These are phyloP conservation scores for Erpobdella octoculata DNA, from an alignment of 2,888 invertebrate species.

Conservation along the genomic window DNA sequence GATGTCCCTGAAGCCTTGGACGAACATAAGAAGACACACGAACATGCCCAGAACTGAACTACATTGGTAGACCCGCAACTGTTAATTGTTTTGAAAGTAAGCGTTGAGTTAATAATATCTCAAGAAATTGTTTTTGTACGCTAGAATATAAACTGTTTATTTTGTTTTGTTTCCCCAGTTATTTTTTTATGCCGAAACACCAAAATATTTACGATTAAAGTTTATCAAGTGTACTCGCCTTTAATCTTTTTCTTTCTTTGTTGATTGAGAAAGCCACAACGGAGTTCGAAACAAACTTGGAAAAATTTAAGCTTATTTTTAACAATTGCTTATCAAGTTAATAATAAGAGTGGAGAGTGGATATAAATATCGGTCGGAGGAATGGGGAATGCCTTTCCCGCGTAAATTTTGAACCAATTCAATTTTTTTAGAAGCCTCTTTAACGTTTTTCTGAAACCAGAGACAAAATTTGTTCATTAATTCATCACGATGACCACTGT, in stretches of 20 bases:
- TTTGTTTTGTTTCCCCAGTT: too few species aligned
- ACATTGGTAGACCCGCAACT: conserved; percentile 5
- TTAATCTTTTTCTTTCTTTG: neutral
- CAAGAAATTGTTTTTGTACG: neutral
- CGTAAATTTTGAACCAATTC: neutral
- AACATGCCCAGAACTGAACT: neutral
- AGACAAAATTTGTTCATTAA: neutral
- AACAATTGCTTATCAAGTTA: neutral
- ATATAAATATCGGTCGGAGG: neutral
- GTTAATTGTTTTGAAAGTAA: neutral
- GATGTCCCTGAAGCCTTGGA: neutral
- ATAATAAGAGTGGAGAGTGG: neutral
- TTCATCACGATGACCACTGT: too few species aligned
- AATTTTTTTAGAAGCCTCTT: neutral
- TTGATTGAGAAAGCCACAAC: neutral
- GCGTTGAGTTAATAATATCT: neutral
- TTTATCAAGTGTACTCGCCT: neutral
- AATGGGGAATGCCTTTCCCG: neutral
- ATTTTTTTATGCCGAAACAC: too few species aligned
- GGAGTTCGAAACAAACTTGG: conserved; percentile 1
- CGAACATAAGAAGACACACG: neutral
- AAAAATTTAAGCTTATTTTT: neutral
- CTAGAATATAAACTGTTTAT: too few species aligned
- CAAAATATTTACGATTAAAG: neutral
- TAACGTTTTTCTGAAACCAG: neutral